phyloP scores from a whole-genome alignment of 2,797 vertebrate species.

The Kryptopterus vitreolus region DNA sequence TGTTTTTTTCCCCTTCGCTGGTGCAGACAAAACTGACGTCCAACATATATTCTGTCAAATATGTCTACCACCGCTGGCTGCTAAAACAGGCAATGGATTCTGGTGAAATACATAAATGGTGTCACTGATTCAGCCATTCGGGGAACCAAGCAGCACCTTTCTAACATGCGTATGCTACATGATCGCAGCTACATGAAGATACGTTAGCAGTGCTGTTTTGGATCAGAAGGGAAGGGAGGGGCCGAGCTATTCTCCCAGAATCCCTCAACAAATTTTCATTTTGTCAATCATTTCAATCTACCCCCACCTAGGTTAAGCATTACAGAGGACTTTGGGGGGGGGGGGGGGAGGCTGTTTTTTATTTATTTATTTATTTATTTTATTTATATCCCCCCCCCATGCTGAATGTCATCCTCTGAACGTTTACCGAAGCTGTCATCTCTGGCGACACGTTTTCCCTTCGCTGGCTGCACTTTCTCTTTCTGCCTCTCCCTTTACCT shows the following conservation, averaged over 20 bases:
- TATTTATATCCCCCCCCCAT: background rate
- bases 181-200: slow-evolving; percentile 9
- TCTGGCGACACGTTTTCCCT: slow-evolving; percentile 30
- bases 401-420: slow-evolving; percentile 40
- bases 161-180: slow-evolving; percentile 36
- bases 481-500: slow-evolving; percentile 26
- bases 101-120: background rate
- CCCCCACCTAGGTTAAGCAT: slow-evolving; percentile 47
- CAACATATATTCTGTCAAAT: slow-evolving; percentile 35
- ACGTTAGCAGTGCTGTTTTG: slow-evolving; percentile 1
- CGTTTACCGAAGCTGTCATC: slow-evolving; percentile 45
- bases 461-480: slow-evolving; percentile 15
- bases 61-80: slow-evolving; percentile 28
- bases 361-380: background rate
- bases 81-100: slow-evolving; percentile 22
- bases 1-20: background rate
- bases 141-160: background rate
- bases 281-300: slow-evolving; percentile 42
- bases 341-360: slow-evolving; percentile 23
- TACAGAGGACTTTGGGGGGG: slow-evolving; percentile 26
- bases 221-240: background rate
- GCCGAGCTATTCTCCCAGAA: slow-evolving; percentile 3
- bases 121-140: background rate
- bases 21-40: slow-evolving; percentile 11
- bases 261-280: slow-evolving; percentile 49